Evolutionary conservation across 1,140 invertebrate species (phyloP), one percentile per base, ranked within the genome.

Genomic region (Sesamia nonagrioides): DNA sequence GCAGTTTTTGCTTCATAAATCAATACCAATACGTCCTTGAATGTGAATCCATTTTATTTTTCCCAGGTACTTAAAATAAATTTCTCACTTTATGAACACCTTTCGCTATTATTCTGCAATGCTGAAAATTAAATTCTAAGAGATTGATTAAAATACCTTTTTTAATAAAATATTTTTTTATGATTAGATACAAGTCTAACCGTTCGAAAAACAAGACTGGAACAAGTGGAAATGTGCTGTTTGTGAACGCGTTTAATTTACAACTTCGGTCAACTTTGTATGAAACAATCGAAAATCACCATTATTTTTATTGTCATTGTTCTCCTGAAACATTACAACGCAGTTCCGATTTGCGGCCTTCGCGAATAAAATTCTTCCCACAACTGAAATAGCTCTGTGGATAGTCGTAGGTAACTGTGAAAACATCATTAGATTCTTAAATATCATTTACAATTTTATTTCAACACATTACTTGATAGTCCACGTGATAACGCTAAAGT

Each of bases 381-480:
- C 54, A 40, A 27, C 72, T 74, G 56, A 74, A 60, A 74, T 74
- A 60, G 68, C 50, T 40, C 21, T 37, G 27, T 18, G n/a, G 54
- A 72, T 72, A 54, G n/a, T 54, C 48, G n/a, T n/a, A 48, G 8
- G 40, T 73, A 58, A 18, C 21, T 50, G 42, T 61, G 42, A 37
- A 61, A 48, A 58, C 42, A 45, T 42, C 71, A 73, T 73, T 35
- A 73, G 27, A 58, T 50, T 75, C 42, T 75, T 37, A 35, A 11
- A 75, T 35, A 63, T 48, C n/a, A 48, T 63, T 75, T 48, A 45
- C 42, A 75, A 27, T 63, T 63, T 76, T 63, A 74, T 61, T 42
- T 66, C 33, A 8, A 54, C 60, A 42, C 45, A 63, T 40, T 35
- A 50, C 60, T 40, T 27, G 35, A 52, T 56, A 42, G 37, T 54